Base-by-base conservation (phyloP, 2,888 invertebrate species). In the Volucella bombylans region DNA sequence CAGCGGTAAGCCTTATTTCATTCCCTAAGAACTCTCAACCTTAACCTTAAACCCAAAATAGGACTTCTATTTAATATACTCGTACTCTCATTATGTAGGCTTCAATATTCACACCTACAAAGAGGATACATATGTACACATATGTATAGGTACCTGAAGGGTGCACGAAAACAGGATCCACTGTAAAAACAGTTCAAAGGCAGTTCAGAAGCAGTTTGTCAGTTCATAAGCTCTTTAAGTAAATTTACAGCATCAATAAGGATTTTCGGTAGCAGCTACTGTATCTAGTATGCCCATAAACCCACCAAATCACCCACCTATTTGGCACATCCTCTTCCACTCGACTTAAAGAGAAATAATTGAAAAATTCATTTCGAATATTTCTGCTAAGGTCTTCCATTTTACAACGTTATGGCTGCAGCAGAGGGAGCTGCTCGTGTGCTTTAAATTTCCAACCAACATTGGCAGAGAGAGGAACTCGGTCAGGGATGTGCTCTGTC, bases 191-290 rank as follows among this genome's bases (percentile, higher is more conserved):
- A 43, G 9, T 8, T 45, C 39, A 45, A 73, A 54, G 31, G 15
- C 41, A 43, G 9, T 8, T 45, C 47, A 45, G 64, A 54, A 41
- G 55, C 41, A 73, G 55, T 73, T 64, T 73, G 73, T 73, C 73
- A 49, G 64, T 49, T 47, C 31, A 6, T 41, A 73, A 73, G 64
- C 49, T 55, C 64, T 49, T 73, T 73, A 55, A 64, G 39, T 73
- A 65, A 65, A 65, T 65, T 57, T 65, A 65, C 64, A 55, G 73
- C 64, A 73, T 73, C 73, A 73, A 73, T 73, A 64, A 64, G 62
- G 73, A 73, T 55, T 55, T 55, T 23, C 15, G 18, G 39, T 50
- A 14, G 64, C 55, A 61, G 38, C 47, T 55, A 52, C 15, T 41
- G 14, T 15, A 43, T 41, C 52, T 18, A 18, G 9, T 52, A 31